A percentile compares a stretch with the other conserved stretches of the same genome.
Conservation (phyloP, 2,888 invertebrate species). For the Argyresthia albistria region DNA sequence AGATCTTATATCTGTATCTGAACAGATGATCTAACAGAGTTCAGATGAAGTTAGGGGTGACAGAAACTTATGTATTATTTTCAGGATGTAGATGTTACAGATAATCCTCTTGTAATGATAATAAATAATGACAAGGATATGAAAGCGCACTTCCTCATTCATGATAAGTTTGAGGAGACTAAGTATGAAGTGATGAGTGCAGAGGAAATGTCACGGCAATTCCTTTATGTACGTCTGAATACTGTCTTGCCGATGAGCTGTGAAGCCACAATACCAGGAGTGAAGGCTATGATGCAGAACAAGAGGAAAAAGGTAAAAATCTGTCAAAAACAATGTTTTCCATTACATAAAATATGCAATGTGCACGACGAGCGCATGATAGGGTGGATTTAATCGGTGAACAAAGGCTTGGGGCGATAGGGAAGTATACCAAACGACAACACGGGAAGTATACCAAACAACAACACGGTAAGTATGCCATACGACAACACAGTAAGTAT, state of each 20-base stretch:
- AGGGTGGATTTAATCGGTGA: no score
- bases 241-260: constrained; percentile 77
- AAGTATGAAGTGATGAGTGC: constrained; percentile 75
- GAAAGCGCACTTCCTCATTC: constrained; percentile 78
- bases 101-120: constrained; percentile 80
- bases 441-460: no score
- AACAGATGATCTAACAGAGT: no score
- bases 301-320: constrained; percentile 75
- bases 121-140: constrained; percentile 67
- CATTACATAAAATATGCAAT: no score
- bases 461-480: no score
- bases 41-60: no score
- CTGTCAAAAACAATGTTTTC: background rate
- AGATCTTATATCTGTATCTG: background rate
- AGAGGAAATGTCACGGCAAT: constrained; percentile 77
- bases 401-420: no score
- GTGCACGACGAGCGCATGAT: no score
- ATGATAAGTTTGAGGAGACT: constrained; percentile 79
- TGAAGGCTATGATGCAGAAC: constrained; percentile 75
- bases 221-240: constrained; percentile 78
- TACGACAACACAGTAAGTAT: no score
- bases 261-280: constrained; percentile 68
- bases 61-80: constrained; percentile 11
- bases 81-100: constrained; percentile 83
- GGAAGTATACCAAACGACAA: no score